A percentile compares a stretch with the other conserved stretches of the same genome.
Evolutionary conservation across 37 sponge, comb jelly and placozoan species (phyloP).

Genomic region (Petrosia ficiformis): DNA sequence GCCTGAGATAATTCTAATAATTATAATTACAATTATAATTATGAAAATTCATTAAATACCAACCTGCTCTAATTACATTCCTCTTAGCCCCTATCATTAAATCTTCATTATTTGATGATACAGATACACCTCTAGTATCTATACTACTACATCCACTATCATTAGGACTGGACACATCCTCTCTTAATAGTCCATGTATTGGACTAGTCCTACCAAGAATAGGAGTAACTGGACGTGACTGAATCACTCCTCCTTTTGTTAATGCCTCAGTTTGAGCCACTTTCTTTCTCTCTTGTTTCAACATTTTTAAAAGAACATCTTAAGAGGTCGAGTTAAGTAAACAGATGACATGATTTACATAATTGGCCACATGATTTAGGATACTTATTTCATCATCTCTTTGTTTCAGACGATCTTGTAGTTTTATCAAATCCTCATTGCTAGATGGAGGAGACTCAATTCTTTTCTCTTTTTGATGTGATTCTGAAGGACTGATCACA

Average conservation of each 20-base stretch:
- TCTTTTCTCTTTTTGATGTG: too few species aligned
- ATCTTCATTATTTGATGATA: neutral
- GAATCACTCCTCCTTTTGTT: conserved; percentile 19
- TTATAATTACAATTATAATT: neutral
- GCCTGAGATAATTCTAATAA: conserved; percentile 66
- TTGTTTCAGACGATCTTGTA: conserved; percentile 80
- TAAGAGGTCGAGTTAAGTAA: neutral
- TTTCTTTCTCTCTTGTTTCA: conserved; percentile 82
- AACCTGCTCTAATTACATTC: conserved; percentile 28
- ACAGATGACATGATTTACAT: neutral
- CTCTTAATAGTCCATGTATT: conserved; percentile 46
- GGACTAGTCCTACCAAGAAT: conserved; percentile 39
- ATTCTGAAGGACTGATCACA: neutral
- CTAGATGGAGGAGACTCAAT: neutral
- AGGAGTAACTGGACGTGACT: neutral
- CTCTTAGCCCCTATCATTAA: conserved; percentile 54
- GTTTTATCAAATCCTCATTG: conserved; percentile 50
- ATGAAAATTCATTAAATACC: neutral
- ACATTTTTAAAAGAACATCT: conserved; percentile 82
- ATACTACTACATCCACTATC: neutral
- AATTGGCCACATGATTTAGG: neutral
- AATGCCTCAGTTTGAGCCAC: conserved; percentile 73
- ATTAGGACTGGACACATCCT: neutral
- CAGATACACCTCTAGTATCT: conserved; percentile 10
- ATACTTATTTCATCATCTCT: conserved; percentile 95